Evolutionary conservation across 2,797 vertebrate genomes (phyloP).

Genomic region (Rhinatrema bivittatum): DNA sequence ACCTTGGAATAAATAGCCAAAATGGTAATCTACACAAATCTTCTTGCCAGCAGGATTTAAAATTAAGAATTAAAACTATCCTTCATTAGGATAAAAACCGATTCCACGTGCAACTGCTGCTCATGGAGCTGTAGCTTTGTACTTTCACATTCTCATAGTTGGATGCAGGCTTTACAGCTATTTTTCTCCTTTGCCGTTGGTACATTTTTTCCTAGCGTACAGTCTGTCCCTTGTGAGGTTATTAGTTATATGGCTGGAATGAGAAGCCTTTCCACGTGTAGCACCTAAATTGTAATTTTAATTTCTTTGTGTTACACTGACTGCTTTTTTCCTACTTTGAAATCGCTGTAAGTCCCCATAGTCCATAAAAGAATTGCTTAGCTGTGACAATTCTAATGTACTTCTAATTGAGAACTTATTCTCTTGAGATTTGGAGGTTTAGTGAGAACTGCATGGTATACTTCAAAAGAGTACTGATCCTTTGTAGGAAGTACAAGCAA

Average conservation of each 20-base stretch:
- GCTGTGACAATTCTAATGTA: conserved; percentile 39
- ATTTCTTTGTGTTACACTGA: conserved; percentile 34
- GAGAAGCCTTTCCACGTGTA: conserved; percentile 31
- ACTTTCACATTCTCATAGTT: no score
- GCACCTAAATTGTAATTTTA: conserved; percentile 35
- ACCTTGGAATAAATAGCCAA: no score
- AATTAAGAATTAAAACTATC: no score
- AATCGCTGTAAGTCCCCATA: conserved; percentile 37
- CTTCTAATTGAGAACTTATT: conserved; percentile 36
- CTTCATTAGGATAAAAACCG: no score
- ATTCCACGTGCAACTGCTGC: no score
- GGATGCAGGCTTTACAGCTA: no score
- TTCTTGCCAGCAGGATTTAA: no score
- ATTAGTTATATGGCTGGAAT: conserved; percentile 19
- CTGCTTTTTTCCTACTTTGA: conserved; percentile 32
- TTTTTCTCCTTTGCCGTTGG: no score
- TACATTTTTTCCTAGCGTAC: no score
- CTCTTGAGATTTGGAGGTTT: conserved; percentile 20
- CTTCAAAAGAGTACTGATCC: conserved; percentile 31
- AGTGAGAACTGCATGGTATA: conserved; percentile 16
- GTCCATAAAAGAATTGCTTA: conserved; percentile 33
- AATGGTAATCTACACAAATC: no score
- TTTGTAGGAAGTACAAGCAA: conserved; percentile 20
- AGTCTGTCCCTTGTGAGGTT: conserved; percentile 4
- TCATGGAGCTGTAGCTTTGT: no score